phyloP scores from a whole-genome alignment of 2,113 vertebrate species.

The Pyrgilauda ruficollis region DNA sequence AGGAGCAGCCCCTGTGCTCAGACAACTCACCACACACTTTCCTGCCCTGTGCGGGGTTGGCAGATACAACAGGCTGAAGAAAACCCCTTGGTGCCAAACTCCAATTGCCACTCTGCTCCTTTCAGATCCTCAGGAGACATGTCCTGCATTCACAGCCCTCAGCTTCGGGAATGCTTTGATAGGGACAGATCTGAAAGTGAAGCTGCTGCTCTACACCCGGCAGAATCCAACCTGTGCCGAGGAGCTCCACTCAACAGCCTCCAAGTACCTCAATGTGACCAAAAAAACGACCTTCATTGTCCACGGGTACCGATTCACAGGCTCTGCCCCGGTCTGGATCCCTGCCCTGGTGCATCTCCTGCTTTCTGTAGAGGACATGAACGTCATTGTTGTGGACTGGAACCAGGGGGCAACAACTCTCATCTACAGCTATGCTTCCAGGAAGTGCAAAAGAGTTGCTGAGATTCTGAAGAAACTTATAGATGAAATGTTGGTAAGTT shows the following conservation, averaged over 20 bases:
- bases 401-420: conserved; percentile 89
- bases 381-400: conserved; percentile 91
- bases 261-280: conserved; percentile 75
- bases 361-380: conserved; percentile 80
- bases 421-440: conserved; percentile 79
- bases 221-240: conserved; percentile 79
- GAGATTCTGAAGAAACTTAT: conserved; percentile 82
- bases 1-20: neutral
- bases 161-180: conserved; percentile 78
- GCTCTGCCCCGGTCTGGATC: conserved; percentile 86
- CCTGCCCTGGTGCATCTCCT: conserved; percentile 74
- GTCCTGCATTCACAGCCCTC: conserved; percentile 84
- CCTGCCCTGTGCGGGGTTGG: neutral
- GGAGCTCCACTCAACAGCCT: conserved; percentile 61
- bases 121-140: conserved; percentile 74
- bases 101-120: neutral
- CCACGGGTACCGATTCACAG: conserved; percentile 88
- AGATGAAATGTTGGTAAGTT: conserved; percentile 82
- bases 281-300: conserved; percentile 84
- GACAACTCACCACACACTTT: neutral
- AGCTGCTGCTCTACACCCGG: conserved; percentile 84
- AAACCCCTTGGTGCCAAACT: neutral
- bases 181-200: conserved; percentile 84
- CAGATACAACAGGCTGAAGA: neutral
- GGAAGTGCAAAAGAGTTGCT: conserved; percentile 80